Evolutionary conservation across 2,888 invertebrate genomes (phyloP), one percentile per base, ranked within the genome.

Genomic region (Gari tellinella): DNA sequence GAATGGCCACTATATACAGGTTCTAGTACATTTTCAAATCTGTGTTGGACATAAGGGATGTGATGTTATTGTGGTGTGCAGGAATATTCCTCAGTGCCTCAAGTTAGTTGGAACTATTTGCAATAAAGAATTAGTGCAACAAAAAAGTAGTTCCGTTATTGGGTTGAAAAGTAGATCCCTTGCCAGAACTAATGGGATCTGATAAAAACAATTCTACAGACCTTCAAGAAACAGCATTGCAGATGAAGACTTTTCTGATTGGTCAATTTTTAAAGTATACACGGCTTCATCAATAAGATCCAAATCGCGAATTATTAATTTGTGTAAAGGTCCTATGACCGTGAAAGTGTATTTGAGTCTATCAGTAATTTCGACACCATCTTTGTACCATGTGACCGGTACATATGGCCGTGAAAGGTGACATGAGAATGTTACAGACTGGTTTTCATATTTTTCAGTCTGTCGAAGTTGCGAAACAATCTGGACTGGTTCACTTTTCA

Each of bases 371-470:
- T 77, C 78, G 14, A 79, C 64, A 53, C 78, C 79, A 48, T 84
- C 85, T 93, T 93, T 94, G 81, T 94, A 94, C 98, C 98, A 98
- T 61, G 94, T 95, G 0, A 97, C 96, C 72, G 95, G 94, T 12
- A 95, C 94, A 82, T 95, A 94, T 64, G 95, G 94, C 82, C 95
- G 94, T 0, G 97, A 97, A 60, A 98, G 93, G 93, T 97, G 95
- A 12, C 97, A 96, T 10, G 84, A 86, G 63, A 93, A 81, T 48
- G 81, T 85, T 62, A 86, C 88, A 49, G 70, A 77, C 63, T 74
- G 76, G 64, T 72, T 75, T 52, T 61, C 41, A 40, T 69, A 66
- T 25, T 65, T 60, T 60, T 74, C 72, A 63, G 73, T 62, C 62
- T 73, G 73, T 37, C 57, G 70, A 53, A 80, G 69, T 19, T 76